phyloP scores from a whole-genome alignment of 35 echinoderm and acorn worm genomes.

The Amphiura filiformis region DNA sequence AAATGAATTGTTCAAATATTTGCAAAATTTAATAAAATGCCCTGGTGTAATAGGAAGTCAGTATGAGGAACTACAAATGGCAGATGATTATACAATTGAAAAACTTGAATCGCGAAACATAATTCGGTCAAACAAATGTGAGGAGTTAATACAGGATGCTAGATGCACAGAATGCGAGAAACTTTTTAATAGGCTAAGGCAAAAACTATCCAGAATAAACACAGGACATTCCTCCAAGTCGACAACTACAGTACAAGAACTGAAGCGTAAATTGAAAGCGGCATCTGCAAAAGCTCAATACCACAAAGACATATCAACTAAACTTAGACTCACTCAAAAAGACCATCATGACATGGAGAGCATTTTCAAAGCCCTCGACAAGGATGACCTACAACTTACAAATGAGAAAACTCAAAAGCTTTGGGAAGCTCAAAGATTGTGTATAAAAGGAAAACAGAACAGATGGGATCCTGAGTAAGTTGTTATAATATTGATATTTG shows the following conservation, averaged over 20 bases:
- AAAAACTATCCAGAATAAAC: neutral
- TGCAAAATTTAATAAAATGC: neutral
- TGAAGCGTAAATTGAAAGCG: neutral
- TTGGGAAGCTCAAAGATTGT: neutral
- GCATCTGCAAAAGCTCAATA: neutral
- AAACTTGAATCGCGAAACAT: neutral
- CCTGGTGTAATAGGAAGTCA: neutral
- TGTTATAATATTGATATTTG: too few relatives aligned
- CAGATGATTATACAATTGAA: neutral
- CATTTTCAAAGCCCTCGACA: neutral
- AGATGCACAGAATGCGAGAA: neutral
- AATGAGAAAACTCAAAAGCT: neutral
- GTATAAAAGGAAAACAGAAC: neutral
- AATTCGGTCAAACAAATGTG: neutral
- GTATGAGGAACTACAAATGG: neutral
- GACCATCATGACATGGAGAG: neutral
- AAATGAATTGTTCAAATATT: neutral
- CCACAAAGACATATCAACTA: neutral
- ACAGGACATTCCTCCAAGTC: neutral
- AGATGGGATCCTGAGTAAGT: neutral
- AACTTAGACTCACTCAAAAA: neutral
- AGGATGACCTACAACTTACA: neutral
- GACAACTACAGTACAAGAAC: neutral
- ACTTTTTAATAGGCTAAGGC: neutral
- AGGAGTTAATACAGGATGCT: neutral